A percentile compares a stretch with the other conserved stretches of the same genome.
phyloP scores from a whole-genome alignment of 2,113 vertebrate genomes.

The Onychostoma macrolepis region DNA sequence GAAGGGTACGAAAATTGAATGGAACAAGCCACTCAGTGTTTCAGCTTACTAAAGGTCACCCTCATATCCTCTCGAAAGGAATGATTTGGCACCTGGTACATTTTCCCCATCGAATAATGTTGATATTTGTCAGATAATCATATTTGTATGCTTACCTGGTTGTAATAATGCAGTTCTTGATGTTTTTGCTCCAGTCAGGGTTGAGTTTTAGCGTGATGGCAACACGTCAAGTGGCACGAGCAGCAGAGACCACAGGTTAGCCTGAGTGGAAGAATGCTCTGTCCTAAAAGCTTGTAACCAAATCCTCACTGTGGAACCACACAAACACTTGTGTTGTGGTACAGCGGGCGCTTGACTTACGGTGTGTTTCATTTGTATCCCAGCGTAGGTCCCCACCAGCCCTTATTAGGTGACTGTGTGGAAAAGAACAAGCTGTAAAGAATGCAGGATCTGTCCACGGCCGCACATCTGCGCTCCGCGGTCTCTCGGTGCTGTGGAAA shows the following conservation, averaged over 20 bases:
- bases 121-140: background rate
- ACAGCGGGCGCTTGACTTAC: slow-evolving; percentile 60
- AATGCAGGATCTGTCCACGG: slow-evolving; percentile 55
- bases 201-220: background rate
- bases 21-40: slow-evolving; percentile 18
- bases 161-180: background rate
- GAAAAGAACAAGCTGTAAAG: slow-evolving; percentile 64
- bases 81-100: background rate
- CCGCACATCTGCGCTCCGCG: slow-evolving; percentile 60
- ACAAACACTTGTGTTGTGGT: slow-evolving; percentile 50
- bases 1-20: slow-evolving; percentile 38
- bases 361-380: slow-evolving; percentile 72
- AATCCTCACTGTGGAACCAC: slow-evolving; percentile 56
- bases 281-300: slow-evolving; percentile 66
- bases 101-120: background rate
- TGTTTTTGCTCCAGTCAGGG: background rate
- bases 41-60: slow-evolving; percentile 4
- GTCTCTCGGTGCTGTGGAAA: slow-evolving; percentile 71
- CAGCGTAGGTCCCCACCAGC: slow-evolving; percentile 49
- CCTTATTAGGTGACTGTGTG: slow-evolving; percentile 67
- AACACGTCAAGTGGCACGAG: slow-evolving; percentile 58
- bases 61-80: background rate
- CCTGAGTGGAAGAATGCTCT: slow-evolving; percentile 71
- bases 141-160: background rate
- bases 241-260: slow-evolving; percentile 55